These are phyloP conservation scores for Microctenopoma stevenorrisi DNA, from an alignment of 2,797 vertebrate species.

Conservation along the genomic window DNA sequence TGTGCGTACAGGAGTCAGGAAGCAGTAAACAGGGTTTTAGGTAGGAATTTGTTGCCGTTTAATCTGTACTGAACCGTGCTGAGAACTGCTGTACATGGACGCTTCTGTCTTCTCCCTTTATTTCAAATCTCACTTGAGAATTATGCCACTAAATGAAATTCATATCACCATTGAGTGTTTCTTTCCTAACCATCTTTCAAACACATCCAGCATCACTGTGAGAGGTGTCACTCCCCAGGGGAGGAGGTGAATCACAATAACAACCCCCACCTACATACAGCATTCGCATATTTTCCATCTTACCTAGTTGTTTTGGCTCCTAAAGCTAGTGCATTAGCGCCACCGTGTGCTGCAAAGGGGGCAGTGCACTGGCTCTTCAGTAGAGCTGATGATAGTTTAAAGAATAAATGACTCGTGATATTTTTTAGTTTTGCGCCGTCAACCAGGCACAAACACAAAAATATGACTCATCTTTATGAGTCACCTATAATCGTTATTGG, in stretches of 20 bases:
- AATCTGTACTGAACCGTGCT: slow-evolving; percentile 42
- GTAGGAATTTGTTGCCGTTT: slow-evolving; percentile 41
- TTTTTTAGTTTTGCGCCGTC: slow-evolving; percentile 28
- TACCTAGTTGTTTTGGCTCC: neutral
- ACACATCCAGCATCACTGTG: slow-evolving; percentile 47
- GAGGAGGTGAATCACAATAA: slow-evolving; percentile 64
- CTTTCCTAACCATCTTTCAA: slow-evolving; percentile 51
- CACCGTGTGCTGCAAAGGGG: slow-evolving; percentile 46
- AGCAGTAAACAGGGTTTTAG: slow-evolving; percentile 45
- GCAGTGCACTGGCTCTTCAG: slow-evolving; percentile 9
- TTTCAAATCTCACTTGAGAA: slow-evolving; percentile 51
- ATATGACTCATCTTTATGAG: neutral
- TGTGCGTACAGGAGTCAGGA: slow-evolving; percentile 7
- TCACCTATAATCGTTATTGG: neutral
- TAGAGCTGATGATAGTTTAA: neutral
- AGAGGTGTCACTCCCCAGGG: slow-evolving; percentile 55
- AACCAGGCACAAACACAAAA: neutral
- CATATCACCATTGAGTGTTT: slow-evolving; percentile 52
- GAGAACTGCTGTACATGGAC: slow-evolving; percentile 35
- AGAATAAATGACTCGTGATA: slow-evolving; percentile 32
- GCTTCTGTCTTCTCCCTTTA: slow-evolving; percentile 7
- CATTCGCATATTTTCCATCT: slow-evolving; percentile 43
- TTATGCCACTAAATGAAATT: slow-evolving; percentile 61
- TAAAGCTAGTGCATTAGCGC: slow-evolving; percentile 36
- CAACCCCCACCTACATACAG: slow-evolving; percentile 37